Base-by-base conservation (phyloP, 1,140 invertebrate genomes). In the Aphis craccivora region DNA sequence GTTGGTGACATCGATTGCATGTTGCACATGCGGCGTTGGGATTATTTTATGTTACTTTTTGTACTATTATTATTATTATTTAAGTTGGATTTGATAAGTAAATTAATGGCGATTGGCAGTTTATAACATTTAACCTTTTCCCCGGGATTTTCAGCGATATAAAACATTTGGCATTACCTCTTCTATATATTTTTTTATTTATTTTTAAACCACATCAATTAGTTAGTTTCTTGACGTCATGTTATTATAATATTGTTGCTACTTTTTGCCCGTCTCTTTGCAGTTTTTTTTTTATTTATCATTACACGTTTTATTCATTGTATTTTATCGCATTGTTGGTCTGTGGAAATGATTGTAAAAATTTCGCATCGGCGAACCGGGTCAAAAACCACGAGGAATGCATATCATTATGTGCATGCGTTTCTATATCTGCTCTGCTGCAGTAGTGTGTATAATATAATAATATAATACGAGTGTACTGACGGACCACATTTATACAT, bases 311-410 rank as follows among this genome's bases (percentile, higher is more conserved):
- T 89, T 51, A 53, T 35, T 53, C 48, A 37, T 89, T 89, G 87
- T 89, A 35, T 88, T 51, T 88, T 88, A 88, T 88, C 43, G 30
- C 45, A 35, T 51, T 51, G 86, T 88, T 51, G 37, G 86, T 51
- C 86, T 35, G 45, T 51, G 22, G 48, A 89, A 89, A 89, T 53
- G 48, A 51, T 53, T 53, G 87, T 53, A 37, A 89, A 53, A 53
- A 89, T 53, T n/a, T 53, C 23, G 48, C 20, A n/a, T 89, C 87
- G 37, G 48, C n/a, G 87, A 89, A 53, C 48, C 87, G 48, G 87
- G 87, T 89, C 87, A 89, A 89, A 89, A 89, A 89, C 87, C 87
- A 89, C 87, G n/a, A 89, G 48, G 87, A 89, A 89, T 89, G 87
- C 48, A 53, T 45, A 45, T 87, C 43, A 45, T 87, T n/a, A 83